Base-by-base conservation (phyloP, 2,113 vertebrate species). In the Scolopax mira region DNA sequence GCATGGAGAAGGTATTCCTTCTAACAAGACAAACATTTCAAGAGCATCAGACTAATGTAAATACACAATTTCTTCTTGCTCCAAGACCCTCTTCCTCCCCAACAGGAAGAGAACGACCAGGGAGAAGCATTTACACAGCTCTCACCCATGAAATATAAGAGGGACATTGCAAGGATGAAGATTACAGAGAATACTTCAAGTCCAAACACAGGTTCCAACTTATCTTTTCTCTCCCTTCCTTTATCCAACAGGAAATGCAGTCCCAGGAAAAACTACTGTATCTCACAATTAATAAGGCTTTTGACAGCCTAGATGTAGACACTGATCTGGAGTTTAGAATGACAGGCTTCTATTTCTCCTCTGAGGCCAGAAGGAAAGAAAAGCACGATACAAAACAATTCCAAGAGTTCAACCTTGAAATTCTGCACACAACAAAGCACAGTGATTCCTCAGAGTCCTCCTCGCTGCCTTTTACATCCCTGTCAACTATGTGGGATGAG, bases 131-230 rank as follows among this genome's bases (percentile, higher is more conserved):
- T 79, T 37, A 44, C 25, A 27, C 41, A 44, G 55, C 28, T n/a
- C 13, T 54, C 10, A 13, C 1, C 1, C 7, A 7, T 27, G 3
- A 42, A 49, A 48, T 12, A 1, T 16, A 64, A 39, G 46, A 51
- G 30, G 64, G 14, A 16, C 14, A 3, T 23, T 44, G 41, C 31
- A 39, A 78, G 33, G 28, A 87, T 55, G 24, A 49, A 33, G 41
- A 42, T n/a, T 30, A 31, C 37, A n/a, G 8, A 44, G 25, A n/a
- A 46, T 48, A 42, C n/a, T 74, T 51, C 5, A 51, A 58, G 33
- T 58, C 31, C 69, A 71, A 60, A 66, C n/a, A 48, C 22, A 37
- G 19, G 51, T 55, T 82, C 58, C 81, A 77, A 33, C 25, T 18
- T 35, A 58, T 3, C 48, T 64, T 0, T 46, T 35, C 30, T 48